Percentiles rank a stretch among this genome's conserved stretches.
Conservation (phyloP, 2,797 vertebrate species). For the Anguilla pacifica region DNA sequence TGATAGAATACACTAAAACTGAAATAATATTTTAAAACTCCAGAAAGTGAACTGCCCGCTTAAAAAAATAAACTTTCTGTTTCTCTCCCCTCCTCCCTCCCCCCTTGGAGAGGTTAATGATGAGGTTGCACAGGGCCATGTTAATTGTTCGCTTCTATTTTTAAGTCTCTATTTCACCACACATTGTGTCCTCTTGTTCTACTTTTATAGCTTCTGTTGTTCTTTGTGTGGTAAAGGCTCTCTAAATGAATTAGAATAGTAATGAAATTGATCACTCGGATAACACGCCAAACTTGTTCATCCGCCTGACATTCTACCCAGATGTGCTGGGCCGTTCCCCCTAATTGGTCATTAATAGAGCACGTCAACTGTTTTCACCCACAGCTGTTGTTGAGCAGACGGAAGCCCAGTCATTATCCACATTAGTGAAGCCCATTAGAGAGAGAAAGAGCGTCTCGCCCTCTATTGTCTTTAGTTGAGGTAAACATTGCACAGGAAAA, state of each 20-base stretch:
- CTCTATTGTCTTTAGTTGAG: background rate
- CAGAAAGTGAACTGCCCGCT: background rate
- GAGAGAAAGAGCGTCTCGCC: background rate
- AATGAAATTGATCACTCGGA: background rate
- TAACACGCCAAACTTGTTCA: background rate
- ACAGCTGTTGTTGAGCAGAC: conserved; percentile 13
- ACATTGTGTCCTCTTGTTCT: background rate
- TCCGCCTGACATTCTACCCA: conserved; percentile 10
- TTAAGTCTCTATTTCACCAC: background rate
- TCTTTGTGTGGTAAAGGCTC: background rate
- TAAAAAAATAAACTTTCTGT: background rate
- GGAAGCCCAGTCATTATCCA: conserved; percentile 24
- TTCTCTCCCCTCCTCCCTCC: background rate
- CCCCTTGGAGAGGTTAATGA: background rate
- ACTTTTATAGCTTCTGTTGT: background rate
- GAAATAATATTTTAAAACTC: background rate
- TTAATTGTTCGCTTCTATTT: background rate
- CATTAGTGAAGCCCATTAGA: conserved; percentile 21
- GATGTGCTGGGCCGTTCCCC: conserved; percentile 18
- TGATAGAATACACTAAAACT: background rate
- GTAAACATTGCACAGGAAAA: background rate
- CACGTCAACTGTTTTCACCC: conserved; percentile 27
- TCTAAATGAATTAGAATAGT: background rate
- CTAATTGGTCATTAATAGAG: conserved; percentile 24
- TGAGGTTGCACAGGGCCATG: background rate